Evolutionary conservation across 2,113 vertebrate genomes (phyloP).

Genomic region (Morone saxatilis): DNA sequence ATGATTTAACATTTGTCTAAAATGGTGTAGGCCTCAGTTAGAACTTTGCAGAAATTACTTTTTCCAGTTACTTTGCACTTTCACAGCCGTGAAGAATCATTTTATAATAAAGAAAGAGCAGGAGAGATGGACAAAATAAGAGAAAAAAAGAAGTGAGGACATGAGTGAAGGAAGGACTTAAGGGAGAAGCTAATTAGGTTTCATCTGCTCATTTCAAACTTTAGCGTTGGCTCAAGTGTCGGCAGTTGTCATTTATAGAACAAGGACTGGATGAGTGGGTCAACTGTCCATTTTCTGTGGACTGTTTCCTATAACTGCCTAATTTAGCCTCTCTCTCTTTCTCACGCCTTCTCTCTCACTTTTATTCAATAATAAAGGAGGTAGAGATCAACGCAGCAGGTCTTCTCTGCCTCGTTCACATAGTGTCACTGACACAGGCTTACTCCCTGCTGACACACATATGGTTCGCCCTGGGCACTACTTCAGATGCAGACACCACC

Average conservation of each 20-base stretch:
- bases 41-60: constrained; percentile 21
- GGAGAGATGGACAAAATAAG: constrained; percentile 28
- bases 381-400: constrained; percentile 47
- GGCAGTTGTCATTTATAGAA: constrained; percentile 49
- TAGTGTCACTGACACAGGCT: constrained; percentile 61
- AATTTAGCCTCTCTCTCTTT: background rate
- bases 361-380: constrained; percentile 51
- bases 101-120: constrained; percentile 20
- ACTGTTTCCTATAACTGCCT: constrained; percentile 6
- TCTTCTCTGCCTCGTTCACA: constrained; percentile 43
- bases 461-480: constrained; percentile 40
- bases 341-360: background rate
- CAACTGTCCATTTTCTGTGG: constrained; percentile 44
- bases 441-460: constrained; percentile 62
- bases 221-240: constrained; percentile 35
- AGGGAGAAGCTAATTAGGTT: constrained; percentile 59
- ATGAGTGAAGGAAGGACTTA: constrained; percentile 25
- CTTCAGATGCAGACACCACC: constrained; percentile 45
- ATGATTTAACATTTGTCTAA: constrained; percentile 10
- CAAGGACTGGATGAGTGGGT: constrained; percentile 42
- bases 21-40: constrained; percentile 1
- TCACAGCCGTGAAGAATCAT: constrained; percentile 16
- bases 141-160: constrained; percentile 33
- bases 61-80: constrained; percentile 15
- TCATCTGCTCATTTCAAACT: constrained; percentile 53